Percentiles rank a stretch among this genome's conserved stretches.
These are phyloP conservation scores for Penaeus monodon DNA, from an alignment of 2,888 invertebrate genomes.

Conservation along the genomic window DNA sequence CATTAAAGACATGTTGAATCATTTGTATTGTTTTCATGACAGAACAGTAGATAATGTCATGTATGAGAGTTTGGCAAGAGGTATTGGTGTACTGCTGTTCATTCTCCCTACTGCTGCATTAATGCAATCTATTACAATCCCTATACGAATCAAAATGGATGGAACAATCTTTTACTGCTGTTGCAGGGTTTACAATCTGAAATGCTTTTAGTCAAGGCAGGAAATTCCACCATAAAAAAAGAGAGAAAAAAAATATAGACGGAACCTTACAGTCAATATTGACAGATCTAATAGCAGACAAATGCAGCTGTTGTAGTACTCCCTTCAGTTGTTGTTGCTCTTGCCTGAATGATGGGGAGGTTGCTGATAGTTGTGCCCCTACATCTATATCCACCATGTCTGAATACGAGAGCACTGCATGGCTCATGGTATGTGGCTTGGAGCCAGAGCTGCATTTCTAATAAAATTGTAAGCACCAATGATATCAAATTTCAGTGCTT, in stretches of 20 bases:
- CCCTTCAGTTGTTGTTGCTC: conserved; percentile 5
- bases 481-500: conserved; percentile 34
- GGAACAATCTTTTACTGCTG: too few relatives aligned
- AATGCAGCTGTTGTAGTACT: conserved; percentile 21
- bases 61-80: background rate
- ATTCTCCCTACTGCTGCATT: conserved; percentile 13
- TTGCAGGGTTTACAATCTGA: too few relatives aligned
- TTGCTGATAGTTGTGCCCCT: conserved; percentile 8
- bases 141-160: too few relatives aligned
- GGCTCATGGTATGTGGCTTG: conserved; percentile 55
- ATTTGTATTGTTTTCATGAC: background rate
- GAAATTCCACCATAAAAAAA: too few relatives aligned
- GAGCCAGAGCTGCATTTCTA: conserved; percentile 54
- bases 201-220: too few relatives aligned
- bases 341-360: conserved; percentile 1
- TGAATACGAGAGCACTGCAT: conserved; percentile 54
- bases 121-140: background rate
- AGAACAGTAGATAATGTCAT: conserved; percentile 1
- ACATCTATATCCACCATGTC: conserved; percentile 25
- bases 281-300: conserved; percentile 5
- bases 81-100: background rate
- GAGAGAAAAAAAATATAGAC: background rate
- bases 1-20: background rate
- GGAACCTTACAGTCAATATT: conserved; percentile 3
- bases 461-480: conserved; percentile 30